Evolutionary conservation across 2,113 vertebrate genomes (phyloP).

Genomic region (Acanthochromis polyacanthus): DNA sequence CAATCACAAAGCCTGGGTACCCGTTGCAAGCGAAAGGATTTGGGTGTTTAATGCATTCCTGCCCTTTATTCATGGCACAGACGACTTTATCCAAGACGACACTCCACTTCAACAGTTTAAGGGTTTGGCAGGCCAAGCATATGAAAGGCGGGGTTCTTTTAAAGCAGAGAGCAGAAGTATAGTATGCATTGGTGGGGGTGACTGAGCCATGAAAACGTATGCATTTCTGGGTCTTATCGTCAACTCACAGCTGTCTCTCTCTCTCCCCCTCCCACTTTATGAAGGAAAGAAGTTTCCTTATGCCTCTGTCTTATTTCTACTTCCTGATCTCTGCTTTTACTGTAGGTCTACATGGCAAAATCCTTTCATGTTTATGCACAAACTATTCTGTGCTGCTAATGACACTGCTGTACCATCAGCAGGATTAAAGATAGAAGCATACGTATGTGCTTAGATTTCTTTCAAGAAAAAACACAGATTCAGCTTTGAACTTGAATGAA

Average conservation of each 20-base stretch:
- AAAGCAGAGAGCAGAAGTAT: constrained; percentile 58
- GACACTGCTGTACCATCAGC: constrained; percentile 34
- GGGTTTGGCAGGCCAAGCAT: constrained; percentile 68
- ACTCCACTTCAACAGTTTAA: constrained; percentile 74
- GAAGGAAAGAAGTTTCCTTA: constrained; percentile 38
- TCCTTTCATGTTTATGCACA: constrained; percentile 60
- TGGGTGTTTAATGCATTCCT: constrained; percentile 74
- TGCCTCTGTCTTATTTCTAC: constrained; percentile 64
- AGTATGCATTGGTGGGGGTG: constrained; percentile 46
- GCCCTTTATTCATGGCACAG: constrained; percentile 74
- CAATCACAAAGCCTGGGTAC: constrained; percentile 71
- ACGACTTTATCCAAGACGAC: constrained; percentile 76
- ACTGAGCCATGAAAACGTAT: constrained; percentile 75
- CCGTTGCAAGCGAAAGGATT: constrained; percentile 67
- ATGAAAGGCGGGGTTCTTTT: constrained; percentile 68
- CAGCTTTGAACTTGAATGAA: background rate
- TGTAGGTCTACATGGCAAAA: constrained; percentile 34
- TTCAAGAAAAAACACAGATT: constrained; percentile 11
- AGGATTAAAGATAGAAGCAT: constrained; percentile 16
- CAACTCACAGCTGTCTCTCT: constrained; percentile 68
- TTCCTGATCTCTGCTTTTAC: constrained; percentile 68
- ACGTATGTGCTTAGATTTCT: constrained; percentile 8
- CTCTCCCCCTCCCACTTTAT: constrained; percentile 20
- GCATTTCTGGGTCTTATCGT: constrained; percentile 78
- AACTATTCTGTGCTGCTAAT: constrained; percentile 54